Conservation (phyloP, 2,888 invertebrate genomes). For the Amphipyra tragopoginis region DNA sequence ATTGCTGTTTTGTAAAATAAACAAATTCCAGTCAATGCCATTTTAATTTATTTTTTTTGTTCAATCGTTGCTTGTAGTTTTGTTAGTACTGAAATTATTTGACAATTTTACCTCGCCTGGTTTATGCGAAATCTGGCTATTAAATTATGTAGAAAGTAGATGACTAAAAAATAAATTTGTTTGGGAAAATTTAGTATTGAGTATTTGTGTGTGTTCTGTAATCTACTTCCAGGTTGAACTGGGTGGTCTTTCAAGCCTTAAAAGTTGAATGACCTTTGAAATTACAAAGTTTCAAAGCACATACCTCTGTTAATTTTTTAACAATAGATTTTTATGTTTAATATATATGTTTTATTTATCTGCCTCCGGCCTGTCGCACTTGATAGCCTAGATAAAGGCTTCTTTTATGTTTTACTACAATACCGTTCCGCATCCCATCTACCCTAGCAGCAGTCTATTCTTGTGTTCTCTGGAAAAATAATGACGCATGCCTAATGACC, state of each 20-base stretch:
- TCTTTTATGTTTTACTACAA: too few species aligned
- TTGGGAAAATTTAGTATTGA: conserved; percentile 13
- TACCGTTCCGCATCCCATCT: too few species aligned
- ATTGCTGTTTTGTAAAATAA: conserved; percentile 80
- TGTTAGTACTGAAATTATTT: conserved; percentile 18
- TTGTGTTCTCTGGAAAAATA: too few species aligned
- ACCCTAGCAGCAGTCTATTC: too few species aligned
- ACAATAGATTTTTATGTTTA: conserved; percentile 45
- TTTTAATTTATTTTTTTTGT: conserved; percentile 39
- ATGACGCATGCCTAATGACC: too few species aligned
- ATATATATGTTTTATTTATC: conserved; percentile 22
- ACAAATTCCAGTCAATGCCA: conserved; percentile 73
- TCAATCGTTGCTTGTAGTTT: conserved; percentile 11
- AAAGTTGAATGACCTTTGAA: not conserved
- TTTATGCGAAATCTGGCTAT: conserved; percentile 12
- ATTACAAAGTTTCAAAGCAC: conserved; percentile 2
- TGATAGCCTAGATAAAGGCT: not conserved
- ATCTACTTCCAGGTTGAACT: not conserved
- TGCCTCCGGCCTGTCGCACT: not conserved
- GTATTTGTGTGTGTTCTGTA: conserved; percentile 13
- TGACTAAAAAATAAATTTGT: conserved; percentile 3
- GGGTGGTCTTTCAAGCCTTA: not conserved
- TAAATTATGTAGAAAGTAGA: conserved; percentile 14
- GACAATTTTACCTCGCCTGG: not conserved
- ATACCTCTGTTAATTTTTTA: conserved; percentile 37